Conservation (phyloP, 2,113 vertebrate genomes). For the Pyxicephalus adspersus region DNA sequence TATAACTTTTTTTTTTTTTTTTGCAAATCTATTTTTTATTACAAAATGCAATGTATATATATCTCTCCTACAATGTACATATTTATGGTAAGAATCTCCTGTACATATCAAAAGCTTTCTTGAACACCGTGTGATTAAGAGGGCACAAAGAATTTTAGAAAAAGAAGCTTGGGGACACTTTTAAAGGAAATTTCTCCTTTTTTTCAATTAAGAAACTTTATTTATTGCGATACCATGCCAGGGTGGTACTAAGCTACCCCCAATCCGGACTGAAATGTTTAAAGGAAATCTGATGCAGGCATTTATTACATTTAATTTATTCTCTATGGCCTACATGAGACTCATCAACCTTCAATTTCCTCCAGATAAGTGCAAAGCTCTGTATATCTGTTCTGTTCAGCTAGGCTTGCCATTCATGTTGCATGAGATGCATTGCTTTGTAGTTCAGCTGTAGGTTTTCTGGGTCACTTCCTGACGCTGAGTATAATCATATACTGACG, state of each 20-base stretch:
- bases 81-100: background rate
- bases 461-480: too few relatives aligned
- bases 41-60: background rate
- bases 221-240: constrained; percentile 34
- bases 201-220: background rate
- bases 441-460: too few relatives aligned
- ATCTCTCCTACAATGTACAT: background rate
- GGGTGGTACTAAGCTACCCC: background rate
- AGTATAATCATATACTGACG: too few relatives aligned
- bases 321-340: constrained; percentile 25
- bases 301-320: background rate
- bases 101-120: constrained; percentile 13
- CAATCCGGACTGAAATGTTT: background rate
- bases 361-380: background rate
- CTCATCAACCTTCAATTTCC: background rate
- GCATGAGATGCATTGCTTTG: too few relatives aligned
- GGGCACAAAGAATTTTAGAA: background rate
- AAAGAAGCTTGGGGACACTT: background rate
- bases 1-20: constrained; percentile 19
- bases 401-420: too few relatives aligned
- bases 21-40: background rate
- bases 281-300: background rate
- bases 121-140: constrained; percentile 28
- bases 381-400: background rate
- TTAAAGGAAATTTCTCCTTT: background rate